These are phyloP conservation scores for Ophraella communa DNA, from an alignment of 2,888 invertebrate species.

Conservation along the genomic window DNA sequence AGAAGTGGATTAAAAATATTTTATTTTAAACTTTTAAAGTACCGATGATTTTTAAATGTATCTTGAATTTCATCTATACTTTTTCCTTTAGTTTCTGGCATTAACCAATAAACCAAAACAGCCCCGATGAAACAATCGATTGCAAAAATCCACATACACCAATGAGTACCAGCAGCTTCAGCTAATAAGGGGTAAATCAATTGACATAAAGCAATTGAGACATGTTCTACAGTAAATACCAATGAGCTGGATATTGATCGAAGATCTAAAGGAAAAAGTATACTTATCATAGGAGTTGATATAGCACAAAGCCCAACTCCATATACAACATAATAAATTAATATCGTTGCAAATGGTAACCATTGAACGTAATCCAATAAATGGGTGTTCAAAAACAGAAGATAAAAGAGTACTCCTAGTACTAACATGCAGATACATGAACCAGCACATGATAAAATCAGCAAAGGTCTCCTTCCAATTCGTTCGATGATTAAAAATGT, in stretches of 20 bases:
- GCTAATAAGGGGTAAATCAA: background rate
- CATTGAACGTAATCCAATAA: background rate
- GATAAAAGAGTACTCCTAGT: background rate
- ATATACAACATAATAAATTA: background rate
- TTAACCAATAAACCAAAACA: constrained; percentile 10
- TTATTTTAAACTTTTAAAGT: background rate
- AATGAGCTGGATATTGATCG: background rate
- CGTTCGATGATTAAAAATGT: background rate
- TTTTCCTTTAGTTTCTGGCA: constrained; percentile 28
- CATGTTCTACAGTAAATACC: background rate
- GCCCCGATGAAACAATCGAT: constrained; percentile 1
- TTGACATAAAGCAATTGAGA: background rate
- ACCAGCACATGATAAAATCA: background rate
- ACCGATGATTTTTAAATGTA: constrained; percentile 6
- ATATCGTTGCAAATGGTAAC: background rate
- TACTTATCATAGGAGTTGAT: background rate
- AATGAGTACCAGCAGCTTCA: background rate
- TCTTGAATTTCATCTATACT: constrained; percentile 12
- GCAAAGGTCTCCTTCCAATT: constrained; percentile 1
- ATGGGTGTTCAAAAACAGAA: background rate
- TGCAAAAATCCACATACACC: constrained; percentile 20
- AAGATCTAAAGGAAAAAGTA: background rate
- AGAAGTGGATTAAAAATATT: background rate
- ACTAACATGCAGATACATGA: background rate
- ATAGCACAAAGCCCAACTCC: background rate